phyloP scores from a whole-genome alignment of 2,888 invertebrate species.

The Drosophila kambysellisi region DNA sequence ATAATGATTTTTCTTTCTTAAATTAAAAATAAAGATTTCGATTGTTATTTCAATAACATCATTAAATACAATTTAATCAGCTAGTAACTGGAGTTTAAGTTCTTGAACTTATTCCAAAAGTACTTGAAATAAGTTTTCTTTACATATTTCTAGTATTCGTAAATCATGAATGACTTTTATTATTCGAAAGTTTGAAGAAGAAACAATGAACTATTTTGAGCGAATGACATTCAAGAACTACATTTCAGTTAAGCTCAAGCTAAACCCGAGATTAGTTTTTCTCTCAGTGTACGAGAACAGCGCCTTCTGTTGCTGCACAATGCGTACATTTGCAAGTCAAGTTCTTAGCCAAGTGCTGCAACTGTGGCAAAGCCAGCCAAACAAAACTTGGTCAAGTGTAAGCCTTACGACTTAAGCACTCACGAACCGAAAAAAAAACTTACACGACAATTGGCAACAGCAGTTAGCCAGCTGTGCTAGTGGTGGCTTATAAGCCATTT shows the following conservation, averaged over 20 bases:
- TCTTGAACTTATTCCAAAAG: background rate
- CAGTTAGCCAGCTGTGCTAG: slow-evolving; percentile 51
- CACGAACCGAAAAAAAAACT: slow-evolving; percentile 49
- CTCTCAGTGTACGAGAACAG: background rate
- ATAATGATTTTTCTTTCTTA: background rate
- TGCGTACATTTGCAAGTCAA: slow-evolving; percentile 55
- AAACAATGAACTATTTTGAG: background rate
- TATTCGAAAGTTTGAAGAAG: background rate
- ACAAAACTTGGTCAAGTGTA: slow-evolving; percentile 71
- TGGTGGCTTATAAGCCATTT: slow-evolving; percentile 63
- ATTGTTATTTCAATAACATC: background rate
- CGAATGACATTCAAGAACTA: background rate
- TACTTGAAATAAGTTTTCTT: background rate
- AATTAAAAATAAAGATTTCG: background rate
- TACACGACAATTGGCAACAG: slow-evolving; percentile 51
- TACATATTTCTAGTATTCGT: background rate
- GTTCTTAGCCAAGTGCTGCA: slow-evolving; percentile 62
- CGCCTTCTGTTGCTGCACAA: slow-evolving; percentile 20
- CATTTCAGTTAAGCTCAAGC: background rate
- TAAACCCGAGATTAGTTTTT: background rate
- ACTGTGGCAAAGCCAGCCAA: slow-evolving; percentile 55
- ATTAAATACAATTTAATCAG: background rate
- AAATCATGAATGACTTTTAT: too few species aligned
- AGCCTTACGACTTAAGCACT: slow-evolving; percentile 60
- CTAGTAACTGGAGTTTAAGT: background rate